phyloP scores from a whole-genome alignment of 1,140 invertebrate species.

The Diorhabda elongata region DNA sequence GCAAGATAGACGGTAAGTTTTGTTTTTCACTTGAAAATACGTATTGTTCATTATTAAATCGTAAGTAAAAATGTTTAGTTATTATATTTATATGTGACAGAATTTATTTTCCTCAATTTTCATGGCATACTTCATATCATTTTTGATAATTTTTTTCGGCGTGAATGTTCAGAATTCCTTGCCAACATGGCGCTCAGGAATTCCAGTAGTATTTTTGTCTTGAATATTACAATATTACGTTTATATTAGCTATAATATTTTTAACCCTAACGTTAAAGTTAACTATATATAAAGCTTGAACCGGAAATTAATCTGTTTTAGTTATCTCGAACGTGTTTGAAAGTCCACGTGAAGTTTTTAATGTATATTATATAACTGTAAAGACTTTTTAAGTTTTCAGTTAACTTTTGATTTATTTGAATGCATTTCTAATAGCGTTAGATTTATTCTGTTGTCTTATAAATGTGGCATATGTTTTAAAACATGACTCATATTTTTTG shows the following conservation, averaged over 20 bases:
- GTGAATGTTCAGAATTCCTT: constrained; percentile 48
- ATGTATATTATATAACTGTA: constrained; percentile 12
- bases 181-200: constrained; percentile 67
- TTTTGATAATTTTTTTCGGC: constrained; percentile 34
- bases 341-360: constrained; percentile 21
- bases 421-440: too few species aligned
- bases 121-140: constrained; percentile 28
- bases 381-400: neutral
- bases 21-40: constrained; percentile 41
- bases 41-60: constrained; percentile 23
- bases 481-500: constrained; percentile 4
- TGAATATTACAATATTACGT: neutral
- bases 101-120: neutral
- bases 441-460: too few species aligned
- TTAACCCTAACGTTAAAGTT: too few species aligned
- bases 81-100: neutral
- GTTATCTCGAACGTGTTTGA: constrained; percentile 4
- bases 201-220: constrained; percentile 18
- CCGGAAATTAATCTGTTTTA: too few species aligned
- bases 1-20: constrained; percentile 70
- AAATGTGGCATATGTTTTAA: neutral
- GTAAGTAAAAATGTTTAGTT: constrained; percentile 21
- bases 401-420: too few species aligned
- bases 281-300: too few species aligned
- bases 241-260: neutral